A percentile compares a stretch with the other conserved stretches of the same genome.
Evolutionary conservation across 2,797 vertebrate genomes (phyloP).

Genomic region (Sebastes matsubarae): DNA sequence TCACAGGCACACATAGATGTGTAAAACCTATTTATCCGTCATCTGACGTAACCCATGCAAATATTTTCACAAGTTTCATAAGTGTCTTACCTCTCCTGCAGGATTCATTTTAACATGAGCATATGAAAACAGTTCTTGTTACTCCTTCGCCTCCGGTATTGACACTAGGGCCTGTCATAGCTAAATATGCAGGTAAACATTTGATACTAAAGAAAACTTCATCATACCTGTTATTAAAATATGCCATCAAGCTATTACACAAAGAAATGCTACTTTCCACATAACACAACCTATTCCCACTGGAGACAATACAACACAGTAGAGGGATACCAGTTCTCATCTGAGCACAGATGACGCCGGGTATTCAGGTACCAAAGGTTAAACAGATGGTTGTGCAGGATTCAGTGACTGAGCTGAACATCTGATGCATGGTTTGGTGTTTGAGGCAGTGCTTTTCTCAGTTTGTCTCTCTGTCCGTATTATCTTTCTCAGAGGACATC

Average conservation of each 20-base stretch:
- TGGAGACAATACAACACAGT: neutral
- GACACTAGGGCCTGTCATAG: neutral
- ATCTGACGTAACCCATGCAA: neutral
- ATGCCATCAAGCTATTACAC: neutral
- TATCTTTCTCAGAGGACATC: slow-evolving; percentile 92
- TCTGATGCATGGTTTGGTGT: slow-evolving; percentile 21
- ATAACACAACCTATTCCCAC: neutral
- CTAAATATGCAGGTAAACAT: slow-evolving; percentile 8
- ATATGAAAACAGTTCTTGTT: neutral
- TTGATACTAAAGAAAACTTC: neutral
- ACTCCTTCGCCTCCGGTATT: slow-evolving; percentile 13
- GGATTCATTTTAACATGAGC: neutral
- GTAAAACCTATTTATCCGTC: neutral
- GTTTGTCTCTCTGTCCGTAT: slow-evolving; percentile 31
- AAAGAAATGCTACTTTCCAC: neutral
- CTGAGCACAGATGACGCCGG: neutral
- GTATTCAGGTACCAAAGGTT: slow-evolving; percentile 31
- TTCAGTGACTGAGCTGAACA: slow-evolving; percentile 11
- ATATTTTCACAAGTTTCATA: neutral
- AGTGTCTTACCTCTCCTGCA: neutral
- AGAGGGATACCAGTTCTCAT: neutral
- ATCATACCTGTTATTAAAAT: neutral
- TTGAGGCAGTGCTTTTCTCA: slow-evolving; percentile 30
- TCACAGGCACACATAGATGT: neutral
- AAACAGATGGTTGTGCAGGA: slow-evolving; percentile 33